Conservation (phyloP, 2,797 vertebrate species). For the Nyctibius grandis region DNA sequence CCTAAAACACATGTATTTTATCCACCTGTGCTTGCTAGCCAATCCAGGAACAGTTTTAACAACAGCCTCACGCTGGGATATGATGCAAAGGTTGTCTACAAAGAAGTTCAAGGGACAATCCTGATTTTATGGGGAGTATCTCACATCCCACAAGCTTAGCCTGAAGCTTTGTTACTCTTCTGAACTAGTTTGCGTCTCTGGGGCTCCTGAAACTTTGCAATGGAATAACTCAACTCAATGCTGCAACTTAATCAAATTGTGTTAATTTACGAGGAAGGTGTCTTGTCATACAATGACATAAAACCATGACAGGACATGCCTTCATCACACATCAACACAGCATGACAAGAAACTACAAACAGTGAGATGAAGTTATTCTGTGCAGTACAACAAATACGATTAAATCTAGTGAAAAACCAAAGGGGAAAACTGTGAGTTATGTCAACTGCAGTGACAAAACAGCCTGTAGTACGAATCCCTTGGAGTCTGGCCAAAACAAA, state of each 20-base stretch:
- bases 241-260: background rate
- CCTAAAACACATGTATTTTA: background rate
- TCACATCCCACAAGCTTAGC: background rate
- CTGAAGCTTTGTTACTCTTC: background rate
- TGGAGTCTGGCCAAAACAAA: slow-evolving; percentile 54
- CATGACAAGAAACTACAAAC: background rate
- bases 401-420: slow-evolving; percentile 9
- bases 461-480: slow-evolving; percentile 11
- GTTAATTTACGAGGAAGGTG: slow-evolving; percentile 39
- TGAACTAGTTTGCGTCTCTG: background rate
- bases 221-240: background rate
- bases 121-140: background rate
- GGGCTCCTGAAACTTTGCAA: background rate
- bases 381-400: background rate
- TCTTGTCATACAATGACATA: background rate
- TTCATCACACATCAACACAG: slow-evolving; percentile 31
- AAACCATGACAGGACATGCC: slow-evolving; percentile 17
- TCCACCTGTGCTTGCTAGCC: fast-evolving
- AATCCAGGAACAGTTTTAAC: background rate
- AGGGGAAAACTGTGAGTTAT: slow-evolving; percentile 28
- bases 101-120: background rate
- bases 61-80: background rate
- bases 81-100: background rate
- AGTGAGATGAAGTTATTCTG: background rate
- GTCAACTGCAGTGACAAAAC: slow-evolving; percentile 45